Evolutionary conservation across 2,888 invertebrate species (phyloP).

Genomic region (Eugnorisma glareosa): DNA sequence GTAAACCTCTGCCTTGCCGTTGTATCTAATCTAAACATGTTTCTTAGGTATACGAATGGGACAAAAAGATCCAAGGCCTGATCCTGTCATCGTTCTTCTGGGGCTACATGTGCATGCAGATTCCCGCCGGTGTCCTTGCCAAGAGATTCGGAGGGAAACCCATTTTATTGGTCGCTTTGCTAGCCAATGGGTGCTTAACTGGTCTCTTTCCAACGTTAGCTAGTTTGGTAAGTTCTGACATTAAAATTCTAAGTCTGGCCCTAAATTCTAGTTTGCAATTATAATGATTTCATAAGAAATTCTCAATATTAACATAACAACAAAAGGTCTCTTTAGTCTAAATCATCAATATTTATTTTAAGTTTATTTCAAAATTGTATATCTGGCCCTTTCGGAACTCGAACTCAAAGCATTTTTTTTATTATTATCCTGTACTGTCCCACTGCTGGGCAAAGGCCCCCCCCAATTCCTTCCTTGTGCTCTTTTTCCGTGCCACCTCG

Average conservation of each 20-base stretch:
- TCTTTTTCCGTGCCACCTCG: too few relatives aligned
- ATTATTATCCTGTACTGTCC: too few relatives aligned
- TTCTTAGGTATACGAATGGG: conserved; percentile 89
- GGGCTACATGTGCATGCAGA: conserved; percentile 94
- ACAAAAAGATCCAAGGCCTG: conserved; percentile 89
- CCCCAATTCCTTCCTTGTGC: too few relatives aligned
- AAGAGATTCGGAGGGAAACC: conserved; percentile 95
- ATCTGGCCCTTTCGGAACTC: too few relatives aligned
- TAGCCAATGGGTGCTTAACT: conserved; percentile 90
- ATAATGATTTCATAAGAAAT: background rate
- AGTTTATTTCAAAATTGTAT: background rate
- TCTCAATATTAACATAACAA: background rate
- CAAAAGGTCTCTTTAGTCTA: background rate
- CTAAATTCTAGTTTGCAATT: background rate
- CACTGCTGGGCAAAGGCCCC: too few relatives aligned
- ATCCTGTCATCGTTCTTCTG: conserved; percentile 95
- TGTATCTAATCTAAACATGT: background rate
- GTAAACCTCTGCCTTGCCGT: background rate
- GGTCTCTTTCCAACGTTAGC: conserved; percentile 91
- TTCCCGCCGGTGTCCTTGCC: conserved; percentile 93
- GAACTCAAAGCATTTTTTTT: background rate
- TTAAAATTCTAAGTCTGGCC: background rate
- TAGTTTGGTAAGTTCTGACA: conserved; percentile 77
- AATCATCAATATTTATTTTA: background rate
- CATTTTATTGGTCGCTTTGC: conserved; percentile 90